Base-by-base conservation (phyloP, 2,888 invertebrate species). In the Seira musarum region DNA sequence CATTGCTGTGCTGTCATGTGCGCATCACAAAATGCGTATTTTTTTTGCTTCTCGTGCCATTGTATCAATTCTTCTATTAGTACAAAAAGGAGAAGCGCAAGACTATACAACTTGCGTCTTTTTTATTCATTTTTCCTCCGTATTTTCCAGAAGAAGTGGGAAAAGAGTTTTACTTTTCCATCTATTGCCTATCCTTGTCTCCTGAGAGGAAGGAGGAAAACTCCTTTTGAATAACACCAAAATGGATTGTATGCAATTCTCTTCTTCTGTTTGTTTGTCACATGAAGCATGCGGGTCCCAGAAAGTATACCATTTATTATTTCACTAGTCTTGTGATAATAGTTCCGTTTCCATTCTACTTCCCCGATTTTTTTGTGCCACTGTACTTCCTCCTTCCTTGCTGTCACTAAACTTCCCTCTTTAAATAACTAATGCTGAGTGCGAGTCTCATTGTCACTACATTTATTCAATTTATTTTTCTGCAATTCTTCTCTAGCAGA, bases 1-100 rank as follows among this genome's bases (percentile, higher is more conserved):
- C 78, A 80, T 73, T 40, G 40, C 40, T n/a, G n/a, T n/a, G n/a
- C n/a, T 80, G 73, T 69, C 73, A 80, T 80, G 73, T 80, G 73
- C 57, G 57, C 63, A 61, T 22, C 6, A 3, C 24, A 22, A 8
- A 40, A 40, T 40, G 40, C 40, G 40, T 40, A 60, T n/a, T n/a
- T n/a, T n/a, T 40, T 13, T 13, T 40, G 40, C 40, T 13, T 40
- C 40, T 40, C 40, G 13, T 67, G 63, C 40, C 66, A 64, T 70
- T 78, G 65, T 70, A 78, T 71, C 71, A 60, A 17, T 66, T n/a
- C 40, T 35, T 35, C 64, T 25, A 63, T 24, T 53, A 30, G 64
- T 57, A 60, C 17, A 19, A n/a, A n/a, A n/a, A n/a, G n/a, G n/a
- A n/a, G n/a, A n/a, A n/a, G n/a, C n/a, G n/a, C n/a, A 69, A 40